A percentile compares a stretch with the other conserved stretches of the same genome.
phyloP scores from a whole-genome alignment of 2,113 vertebrate genomes.

The Uria aalge region DNA sequence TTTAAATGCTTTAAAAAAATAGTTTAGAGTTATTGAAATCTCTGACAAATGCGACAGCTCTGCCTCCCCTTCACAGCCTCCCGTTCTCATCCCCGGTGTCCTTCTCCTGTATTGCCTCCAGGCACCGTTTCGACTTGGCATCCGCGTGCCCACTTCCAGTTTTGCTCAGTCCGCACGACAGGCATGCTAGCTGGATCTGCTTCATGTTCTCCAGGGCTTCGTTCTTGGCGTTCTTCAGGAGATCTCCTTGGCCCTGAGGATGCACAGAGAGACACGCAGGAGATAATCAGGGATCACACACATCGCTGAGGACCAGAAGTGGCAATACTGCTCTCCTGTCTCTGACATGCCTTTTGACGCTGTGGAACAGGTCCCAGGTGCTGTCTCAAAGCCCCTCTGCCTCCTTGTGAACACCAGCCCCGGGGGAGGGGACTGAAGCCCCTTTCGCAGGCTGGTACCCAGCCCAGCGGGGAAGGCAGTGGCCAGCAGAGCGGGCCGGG shows the following conservation, averaged over 20 bases:
- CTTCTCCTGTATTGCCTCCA: slow-evolving; percentile 79
- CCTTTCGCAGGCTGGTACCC: neutral
- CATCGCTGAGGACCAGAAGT: fast-evolving
- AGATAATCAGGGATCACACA: neutral
- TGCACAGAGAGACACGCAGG: neutral
- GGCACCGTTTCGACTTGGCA: slow-evolving; percentile 73
- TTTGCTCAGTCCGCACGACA: slow-evolving; percentile 87
- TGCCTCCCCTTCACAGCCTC: slow-evolving; percentile 63
- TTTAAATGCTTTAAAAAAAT: slow-evolving; percentile 62
- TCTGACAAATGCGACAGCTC: neutral
- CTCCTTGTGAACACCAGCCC: neutral
- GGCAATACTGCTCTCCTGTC: neutral
- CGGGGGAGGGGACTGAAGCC: neutral
- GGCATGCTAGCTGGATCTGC: slow-evolving; percentile 92
- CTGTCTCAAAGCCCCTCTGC: neutral
- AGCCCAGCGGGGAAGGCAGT: neutral
- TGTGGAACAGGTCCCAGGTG: neutral
- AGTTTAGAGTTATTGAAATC: slow-evolving; percentile 37
- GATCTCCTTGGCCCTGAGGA: slow-evolving; percentile 91
- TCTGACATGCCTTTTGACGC: neutral
- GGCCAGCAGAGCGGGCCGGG: neutral
- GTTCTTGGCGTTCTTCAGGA: slow-evolving; percentile 89
- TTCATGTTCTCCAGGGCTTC: slow-evolving; percentile 92
- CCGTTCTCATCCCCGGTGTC: slow-evolving; percentile 73
- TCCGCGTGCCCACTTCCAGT: slow-evolving; percentile 23